Evolutionary conservation across 2,113 vertebrate genomes (phyloP).

Genomic region (Dipodomys ordii): DNA sequence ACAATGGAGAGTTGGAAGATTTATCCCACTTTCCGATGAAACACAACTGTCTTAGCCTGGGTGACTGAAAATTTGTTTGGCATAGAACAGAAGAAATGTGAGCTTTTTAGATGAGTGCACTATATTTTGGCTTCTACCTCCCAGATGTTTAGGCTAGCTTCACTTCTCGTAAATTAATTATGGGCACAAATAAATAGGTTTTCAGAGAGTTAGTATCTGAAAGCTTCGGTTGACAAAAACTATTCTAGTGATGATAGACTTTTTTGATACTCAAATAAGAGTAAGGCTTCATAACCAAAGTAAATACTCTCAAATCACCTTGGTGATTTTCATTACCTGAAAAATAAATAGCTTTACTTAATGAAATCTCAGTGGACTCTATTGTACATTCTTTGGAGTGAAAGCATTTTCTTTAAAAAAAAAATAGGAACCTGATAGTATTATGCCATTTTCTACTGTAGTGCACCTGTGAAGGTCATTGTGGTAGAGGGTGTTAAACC

Average conservation of each 20-base stretch:
- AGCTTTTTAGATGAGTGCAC: neutral
- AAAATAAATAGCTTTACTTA: slow-evolving; percentile 45
- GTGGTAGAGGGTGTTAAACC: neutral
- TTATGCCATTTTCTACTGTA: neutral
- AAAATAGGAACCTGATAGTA: no score
- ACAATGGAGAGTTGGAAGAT: neutral
- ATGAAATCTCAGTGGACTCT: neutral
- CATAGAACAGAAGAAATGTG: neutral
- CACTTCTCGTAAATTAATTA: slow-evolving; percentile 47
- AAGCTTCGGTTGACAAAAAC: neutral
- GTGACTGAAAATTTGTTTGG: neutral
- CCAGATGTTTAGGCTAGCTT: neutral
- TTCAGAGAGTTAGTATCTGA: neutral
- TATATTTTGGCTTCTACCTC: slow-evolving; percentile 30
- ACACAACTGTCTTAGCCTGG: neutral
- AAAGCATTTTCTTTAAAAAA: neutral
- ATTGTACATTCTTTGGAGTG: neutral
- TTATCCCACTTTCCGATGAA: neutral
- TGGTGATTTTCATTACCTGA: slow-evolving; percentile 35
- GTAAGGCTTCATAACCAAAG: slow-evolving; percentile 36
- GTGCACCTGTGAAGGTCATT: neutral
- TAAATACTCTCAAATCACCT: slow-evolving; percentile 22
- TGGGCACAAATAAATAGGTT: neutral
- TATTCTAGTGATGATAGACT: neutral
- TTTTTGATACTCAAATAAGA: slow-evolving; percentile 42